Evolutionary conservation across 1,140 invertebrate genomes (phyloP).

Genomic region (Andricus grossulariae): DNA sequence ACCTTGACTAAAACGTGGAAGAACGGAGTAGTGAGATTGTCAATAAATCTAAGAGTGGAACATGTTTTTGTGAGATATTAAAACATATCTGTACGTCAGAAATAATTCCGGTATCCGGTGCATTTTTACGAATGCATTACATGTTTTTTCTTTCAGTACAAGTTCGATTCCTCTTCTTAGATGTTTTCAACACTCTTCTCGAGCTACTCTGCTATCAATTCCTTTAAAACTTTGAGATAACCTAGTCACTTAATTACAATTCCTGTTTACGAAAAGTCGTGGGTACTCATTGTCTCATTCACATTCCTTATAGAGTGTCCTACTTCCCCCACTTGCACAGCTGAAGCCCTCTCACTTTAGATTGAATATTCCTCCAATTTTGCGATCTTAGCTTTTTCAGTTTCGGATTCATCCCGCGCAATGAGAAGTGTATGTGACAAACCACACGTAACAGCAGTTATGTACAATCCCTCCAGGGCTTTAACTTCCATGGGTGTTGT

Average conservation of each 20-base stretch:
- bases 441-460: conserved; percentile 89
- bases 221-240: conserved; percentile 34
- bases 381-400: conserved; percentile 80
- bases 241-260: conserved; percentile 16
- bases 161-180: background rate
- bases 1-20: background rate
- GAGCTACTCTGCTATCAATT: conserved; percentile 34
- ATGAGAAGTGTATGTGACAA: conserved; percentile 88
- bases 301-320: too few relatives aligned
- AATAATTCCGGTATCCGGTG: background rate
- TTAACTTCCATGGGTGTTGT: conserved; percentile 93
- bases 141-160: background rate
- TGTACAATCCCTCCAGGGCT: conserved; percentile 86
- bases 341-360: conserved; percentile 48
- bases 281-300: too few relatives aligned
- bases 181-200: background rate
- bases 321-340: too few relatives aligned
- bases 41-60: conserved; percentile 42
- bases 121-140: background rate
- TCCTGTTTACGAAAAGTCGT: conserved; percentile 8
- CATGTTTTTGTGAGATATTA: conserved; percentile 36
- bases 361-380: conserved; percentile 79
- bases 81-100: background rate
- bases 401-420: conserved; percentile 80
- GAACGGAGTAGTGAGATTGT: conserved; percentile 39